Base-by-base conservation (phyloP, 2,113 vertebrate species). In the Sorex fumeus region DNA sequence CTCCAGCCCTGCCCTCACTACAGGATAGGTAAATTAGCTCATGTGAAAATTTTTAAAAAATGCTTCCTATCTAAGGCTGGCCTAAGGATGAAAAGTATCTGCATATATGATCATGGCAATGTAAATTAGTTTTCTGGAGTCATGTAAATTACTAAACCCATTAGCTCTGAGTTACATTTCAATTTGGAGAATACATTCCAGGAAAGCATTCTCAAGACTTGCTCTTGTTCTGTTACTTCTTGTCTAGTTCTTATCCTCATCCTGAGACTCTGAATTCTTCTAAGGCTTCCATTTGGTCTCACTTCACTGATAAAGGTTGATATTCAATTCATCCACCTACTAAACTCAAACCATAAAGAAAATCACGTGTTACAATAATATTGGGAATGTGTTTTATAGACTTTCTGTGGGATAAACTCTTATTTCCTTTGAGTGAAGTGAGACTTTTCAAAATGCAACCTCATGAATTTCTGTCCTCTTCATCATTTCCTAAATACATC, bases 371-470 rank as follows among this genome's bases (percentile, higher is more conserved):
- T 53, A 11, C 53, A 87, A 67, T 64, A 71, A 32, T 75, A 62
- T 40, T 78, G 53, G 45, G 23, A 50, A 45, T 36, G 3, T 43
- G 27, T 91, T 34, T 50, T 62, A 5, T 11, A 85, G 72, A n/a
- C 77, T 84, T 88, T 80, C 60, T 91, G n/a, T 40, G 43, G 16
- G 27, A 69, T 80, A 36, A 60, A 80, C 21, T n/a, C 90, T 57
- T 76, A 76, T 86, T 85, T 92, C 34, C 43, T 76, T 88, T 75
- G 50, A 89, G 81, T 40, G 50, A 13, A 92, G 53, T 53, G 21
- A 92, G 4, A 9, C 64, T 78, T 72, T 83, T 89, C 3, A 15
- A 40, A 78, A 18, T 34, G 45, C 25, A 2, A 70, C 16, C 76
- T 81, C 28, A n/a, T n/a, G 74, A 84, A 74, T 84, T 88, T 40